Evolutionary conservation across 1,140 invertebrate species (phyloP).

Genomic region (Tribolium castaneum): DNA sequence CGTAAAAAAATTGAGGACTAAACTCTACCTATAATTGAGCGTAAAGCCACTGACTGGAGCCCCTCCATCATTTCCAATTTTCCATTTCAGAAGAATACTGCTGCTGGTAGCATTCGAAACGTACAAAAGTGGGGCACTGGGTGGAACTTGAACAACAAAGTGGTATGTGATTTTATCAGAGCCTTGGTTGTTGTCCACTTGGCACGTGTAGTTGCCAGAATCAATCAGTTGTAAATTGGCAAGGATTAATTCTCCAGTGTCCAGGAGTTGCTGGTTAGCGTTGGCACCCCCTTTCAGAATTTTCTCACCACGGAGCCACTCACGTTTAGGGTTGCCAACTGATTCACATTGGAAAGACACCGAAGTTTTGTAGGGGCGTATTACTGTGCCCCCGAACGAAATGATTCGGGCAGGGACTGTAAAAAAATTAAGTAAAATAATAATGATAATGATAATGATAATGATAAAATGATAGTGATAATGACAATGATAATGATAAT

Average conservation of each 20-base stretch:
- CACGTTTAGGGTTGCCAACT: constrained; percentile 74
- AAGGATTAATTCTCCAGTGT: constrained; percentile 74
- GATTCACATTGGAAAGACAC: constrained; percentile 73
- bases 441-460: no score
- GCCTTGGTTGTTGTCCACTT: constrained; percentile 78
- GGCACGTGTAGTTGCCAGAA: constrained; percentile 81
- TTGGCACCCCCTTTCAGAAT: constrained; percentile 63
- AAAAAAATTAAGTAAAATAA: no score
- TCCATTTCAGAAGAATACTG: constrained; percentile 79
- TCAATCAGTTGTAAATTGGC: constrained; percentile 74
- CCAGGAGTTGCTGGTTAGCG: constrained; percentile 71
- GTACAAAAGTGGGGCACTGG: constrained; percentile 75
- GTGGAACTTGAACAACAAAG: constrained; percentile 76
- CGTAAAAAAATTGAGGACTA: no score
- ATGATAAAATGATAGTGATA: no score
- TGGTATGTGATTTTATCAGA: constrained; percentile 72
- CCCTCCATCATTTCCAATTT: constrained; percentile 76
- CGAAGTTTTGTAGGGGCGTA: constrained; percentile 74
- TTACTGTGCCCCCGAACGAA: constrained; percentile 74
- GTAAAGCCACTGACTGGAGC: constrained; percentile 75
- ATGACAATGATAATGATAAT: no score
- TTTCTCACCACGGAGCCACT: constrained; percentile 73
- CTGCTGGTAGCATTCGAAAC: constrained; percentile 78
- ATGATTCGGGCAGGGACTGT: constrained; percentile 77
- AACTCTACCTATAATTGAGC: constrained; percentile 76